Conservation (phyloP, 2,888 invertebrate species). For the Tuta absoluta region DNA sequence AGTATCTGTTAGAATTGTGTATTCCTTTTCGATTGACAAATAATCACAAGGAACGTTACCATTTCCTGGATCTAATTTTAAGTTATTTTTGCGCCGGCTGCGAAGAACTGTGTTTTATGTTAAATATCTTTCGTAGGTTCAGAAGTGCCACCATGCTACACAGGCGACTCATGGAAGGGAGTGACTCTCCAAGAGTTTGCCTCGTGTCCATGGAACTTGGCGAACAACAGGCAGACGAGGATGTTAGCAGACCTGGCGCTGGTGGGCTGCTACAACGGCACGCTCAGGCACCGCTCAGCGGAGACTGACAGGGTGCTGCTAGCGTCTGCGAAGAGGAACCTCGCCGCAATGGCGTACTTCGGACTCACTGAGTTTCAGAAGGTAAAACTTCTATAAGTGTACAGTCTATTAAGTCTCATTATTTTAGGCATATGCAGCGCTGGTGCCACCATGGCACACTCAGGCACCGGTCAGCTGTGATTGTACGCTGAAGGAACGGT, state of each 20-base stretch:
- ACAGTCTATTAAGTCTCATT: neutral
- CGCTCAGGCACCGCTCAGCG: conserved; percentile 83
- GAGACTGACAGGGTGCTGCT: conserved; percentile 93
- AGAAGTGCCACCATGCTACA: conserved; percentile 92
- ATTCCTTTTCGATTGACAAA: too few relatives aligned
- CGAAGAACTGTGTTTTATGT: neutral
- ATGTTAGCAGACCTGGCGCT: conserved; percentile 98
- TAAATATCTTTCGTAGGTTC: conserved; percentile 63
- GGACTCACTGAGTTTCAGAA: conserved; percentile 98
- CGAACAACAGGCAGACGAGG: conserved; percentile 97
- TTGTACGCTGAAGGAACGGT: conserved; percentile 93
- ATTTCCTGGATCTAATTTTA: too few relatives aligned
- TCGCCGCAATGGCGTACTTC: conserved; percentile 97
- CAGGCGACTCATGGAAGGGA: conserved; percentile 91
- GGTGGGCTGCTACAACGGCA: conserved; percentile 96
- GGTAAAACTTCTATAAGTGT: conserved; percentile 67
- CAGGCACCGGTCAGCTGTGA: conserved; percentile 85
- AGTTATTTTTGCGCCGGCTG: too few relatives aligned
- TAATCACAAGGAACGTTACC: too few relatives aligned
- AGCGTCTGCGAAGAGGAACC: conserved; percentile 96
- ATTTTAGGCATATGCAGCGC: conserved; percentile 66
- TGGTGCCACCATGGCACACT: conserved; percentile 96
- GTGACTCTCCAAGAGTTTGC: conserved; percentile 96
- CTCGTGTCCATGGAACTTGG: conserved; percentile 95
- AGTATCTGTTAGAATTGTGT: too few relatives aligned